These are phyloP conservation scores for Periophthalmus magnuspinnatus DNA, from an alignment of 2,797 vertebrate species.

Conservation along the genomic window DNA sequence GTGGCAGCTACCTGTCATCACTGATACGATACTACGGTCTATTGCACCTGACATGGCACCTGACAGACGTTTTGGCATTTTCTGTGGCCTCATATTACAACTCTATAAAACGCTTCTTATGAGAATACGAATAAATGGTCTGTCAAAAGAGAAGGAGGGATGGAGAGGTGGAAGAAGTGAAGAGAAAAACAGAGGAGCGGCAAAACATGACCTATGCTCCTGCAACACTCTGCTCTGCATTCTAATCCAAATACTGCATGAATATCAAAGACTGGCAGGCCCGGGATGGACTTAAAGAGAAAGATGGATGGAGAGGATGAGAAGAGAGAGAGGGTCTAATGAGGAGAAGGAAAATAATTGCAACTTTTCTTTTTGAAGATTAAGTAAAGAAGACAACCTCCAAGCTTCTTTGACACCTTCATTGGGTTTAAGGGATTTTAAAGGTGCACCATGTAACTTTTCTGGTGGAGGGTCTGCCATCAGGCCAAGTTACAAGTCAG, in stretches of 20 bases:
- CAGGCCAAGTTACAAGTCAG: too few species aligned
- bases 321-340: conserved; percentile 43
- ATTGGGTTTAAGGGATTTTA: conserved; percentile 37
- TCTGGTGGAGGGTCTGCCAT: neutral
- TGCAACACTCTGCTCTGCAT: conserved; percentile 55
- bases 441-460: neutral
- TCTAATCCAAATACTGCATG: conserved; percentile 56
- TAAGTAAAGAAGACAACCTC: conserved; percentile 45
- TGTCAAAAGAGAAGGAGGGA: neutral
- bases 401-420: conserved; percentile 41
- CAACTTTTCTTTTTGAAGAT: conserved; percentile 63
- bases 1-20: too few species aligned
- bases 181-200: conserved; percentile 38
- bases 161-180: conserved; percentile 19
- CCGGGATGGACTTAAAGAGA: conserved; percentile 37
- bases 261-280: conserved; percentile 75
- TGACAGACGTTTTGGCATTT: too few species aligned
- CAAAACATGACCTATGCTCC: conserved; percentile 55
- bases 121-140: conserved; percentile 3
- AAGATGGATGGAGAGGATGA: conserved; percentile 3
- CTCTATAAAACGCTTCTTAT: neutral
- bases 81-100: neutral
- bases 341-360: conserved; percentile 61
- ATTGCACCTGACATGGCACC: too few species aligned
- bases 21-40: too few species aligned